Evolutionary conservation across 2,113 vertebrate species (phyloP).

Genomic region (Saguinus midas): DNA sequence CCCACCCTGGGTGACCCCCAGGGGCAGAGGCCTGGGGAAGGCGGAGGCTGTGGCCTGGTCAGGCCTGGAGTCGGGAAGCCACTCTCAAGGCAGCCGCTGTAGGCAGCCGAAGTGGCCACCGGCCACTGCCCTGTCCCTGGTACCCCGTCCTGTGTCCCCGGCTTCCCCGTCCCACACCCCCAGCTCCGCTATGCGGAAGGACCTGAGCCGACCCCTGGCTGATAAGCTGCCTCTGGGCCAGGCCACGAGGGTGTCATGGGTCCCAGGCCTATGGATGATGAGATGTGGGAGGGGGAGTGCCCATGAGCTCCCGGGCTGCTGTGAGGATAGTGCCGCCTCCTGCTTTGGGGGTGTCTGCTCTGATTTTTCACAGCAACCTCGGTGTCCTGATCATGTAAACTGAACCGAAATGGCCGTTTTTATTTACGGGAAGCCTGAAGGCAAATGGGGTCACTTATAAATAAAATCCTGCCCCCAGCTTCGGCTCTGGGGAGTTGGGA

Average conservation of each 20-base stretch:
- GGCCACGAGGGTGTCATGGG: no score
- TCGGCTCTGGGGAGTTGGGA: neutral
- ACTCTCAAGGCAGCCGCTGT: neutral
- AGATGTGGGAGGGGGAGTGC: neutral
- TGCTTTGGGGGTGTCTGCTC: neutral
- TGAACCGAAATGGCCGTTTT: neutral
- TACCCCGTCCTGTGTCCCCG: no score
- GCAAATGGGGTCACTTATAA: neutral
- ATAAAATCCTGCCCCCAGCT: neutral
- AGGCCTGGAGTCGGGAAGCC: neutral
- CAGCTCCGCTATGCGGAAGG: neutral
- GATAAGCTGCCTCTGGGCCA: neutral
- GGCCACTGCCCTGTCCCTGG: neutral
- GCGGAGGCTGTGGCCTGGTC: neutral
- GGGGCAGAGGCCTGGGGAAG: neutral
- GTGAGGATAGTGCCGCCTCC: neutral
- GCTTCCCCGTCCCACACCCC: fast-evolving
- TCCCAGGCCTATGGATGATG: neutral
- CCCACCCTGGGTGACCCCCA: neutral
- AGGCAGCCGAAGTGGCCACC: neutral
- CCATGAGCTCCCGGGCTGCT: fast-evolving
- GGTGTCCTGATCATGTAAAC: neutral
- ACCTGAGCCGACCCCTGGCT: neutral
- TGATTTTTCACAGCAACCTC: neutral
- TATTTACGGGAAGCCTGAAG: neutral